Percentiles rank a stretch among this genome's conserved stretches.
Evolutionary conservation across 2,113 vertebrate genomes (phyloP).

Genomic region (Rattus norvegicus): GRCr8 NC_086026.1:58747001-58747500

Average conservation of each 20-base stretch:
- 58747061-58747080: neutral
- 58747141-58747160: neutral
- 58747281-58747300: neutral
- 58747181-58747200: neutral
- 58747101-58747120: neutral
- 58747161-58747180: neutral
- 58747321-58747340: neutral
- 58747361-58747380: neutral
- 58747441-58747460: neutral
- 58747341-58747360: neutral
- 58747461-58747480: neutral
- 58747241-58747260: neutral
- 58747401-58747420: neutral
- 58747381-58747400: neutral
- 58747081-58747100: neutral
- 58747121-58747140: neutral
- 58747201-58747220: too few species aligned
- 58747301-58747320: neutral
- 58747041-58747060: neutral
- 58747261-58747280: neutral
- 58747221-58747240: neutral
- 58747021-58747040: neutral
- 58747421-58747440: rapidly evolving
- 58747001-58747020: neutral
- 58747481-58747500: neutral